Evolutionary conservation across 53 echinoderm and acorn worm genomes (phyloP).

Genomic region (Zoroaster sp.): DNA sequence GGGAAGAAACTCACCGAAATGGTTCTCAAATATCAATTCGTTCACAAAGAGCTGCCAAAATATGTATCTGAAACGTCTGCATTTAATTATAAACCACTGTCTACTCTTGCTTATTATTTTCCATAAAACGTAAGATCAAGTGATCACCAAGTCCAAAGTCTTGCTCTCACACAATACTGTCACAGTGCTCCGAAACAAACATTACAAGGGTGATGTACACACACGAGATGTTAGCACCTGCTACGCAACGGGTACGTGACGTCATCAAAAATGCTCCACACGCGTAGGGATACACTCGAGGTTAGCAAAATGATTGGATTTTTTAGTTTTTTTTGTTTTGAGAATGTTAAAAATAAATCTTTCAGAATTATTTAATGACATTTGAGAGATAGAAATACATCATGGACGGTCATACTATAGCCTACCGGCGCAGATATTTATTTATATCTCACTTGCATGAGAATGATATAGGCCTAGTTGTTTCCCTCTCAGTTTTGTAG

Average conservation of each 20-base stretch:
- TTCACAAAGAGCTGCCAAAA: not conserved
- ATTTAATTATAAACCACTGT: not conserved
- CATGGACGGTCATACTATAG: too few species aligned
- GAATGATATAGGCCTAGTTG: too few species aligned
- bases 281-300: not conserved
- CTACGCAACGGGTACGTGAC: not conserved
- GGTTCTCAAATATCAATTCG: not conserved
- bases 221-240: not conserved
- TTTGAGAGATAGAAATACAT: too few species aligned
- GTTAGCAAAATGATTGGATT: not conserved
- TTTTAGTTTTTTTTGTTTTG: not conserved
- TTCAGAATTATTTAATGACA: not conserved
- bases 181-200: not conserved
- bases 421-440: too few species aligned
- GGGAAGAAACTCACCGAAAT: not conserved
- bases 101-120: too few species aligned
- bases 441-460: too few species aligned
- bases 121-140: not conserved
- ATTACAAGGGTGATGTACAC: not conserved
- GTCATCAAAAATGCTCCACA: not conserved
- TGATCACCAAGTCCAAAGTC: not conserved
- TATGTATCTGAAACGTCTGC: not conserved
- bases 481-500: too few species aligned
- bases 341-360: not conserved
- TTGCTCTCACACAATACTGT: not conserved